Base-by-base conservation (phyloP, 2,113 vertebrate genomes). In the Ursus arctos region DNA sequence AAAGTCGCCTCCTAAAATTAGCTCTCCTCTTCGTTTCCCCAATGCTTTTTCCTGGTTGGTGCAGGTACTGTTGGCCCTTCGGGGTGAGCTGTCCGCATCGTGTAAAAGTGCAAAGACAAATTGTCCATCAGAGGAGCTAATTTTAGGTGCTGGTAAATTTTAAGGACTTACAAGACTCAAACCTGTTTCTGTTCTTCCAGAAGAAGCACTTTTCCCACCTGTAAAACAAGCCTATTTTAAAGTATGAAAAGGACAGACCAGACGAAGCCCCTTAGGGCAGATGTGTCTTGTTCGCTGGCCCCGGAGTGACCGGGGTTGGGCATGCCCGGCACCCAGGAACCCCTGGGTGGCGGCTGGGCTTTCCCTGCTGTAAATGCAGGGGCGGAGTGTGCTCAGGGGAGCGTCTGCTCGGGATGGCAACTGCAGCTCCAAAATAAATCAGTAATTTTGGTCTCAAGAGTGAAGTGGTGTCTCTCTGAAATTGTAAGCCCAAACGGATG, bases 131-230 rank as follows among this genome's bases (percentile, higher is more conserved):
- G 31, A 91, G 51, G 21, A 90, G 69, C 49, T 89, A 6, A 88
- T 95, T 94, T 93, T 94, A 88, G 82, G 67, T 49, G 71, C 92
- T 65, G 13, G 24, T 63, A 86, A 69, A 18, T 28, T 93, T 91
- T 47, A 77, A 88, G 61, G 80, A 31, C 21, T 80, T 76, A 26
- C 4, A 28, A 31, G 22, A 18, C 28, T 88, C 63, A 83, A 43
- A 18, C 26, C 5, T 16, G 43, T 61, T 22, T 74, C 24, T 85
- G 12, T 72, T 95, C 18, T 93, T 43, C 93, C 81, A 57, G 77
- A 90, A 57, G 91, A 88, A 69, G 53, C 14, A 55, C 36, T 26
- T n/a, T 36, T 22, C 16, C 2, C 28, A 12, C 22, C 69, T 71
- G 51, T 43, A 89, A 88, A 93, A 71, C 51, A 43, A 79, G 33